A percentile compares a stretch with the other conserved stretches of the same genome.
These are phyloP conservation scores for Panonychus citri DNA, from an alignment of 1,140 invertebrate species.

Conservation along the genomic window DNA sequence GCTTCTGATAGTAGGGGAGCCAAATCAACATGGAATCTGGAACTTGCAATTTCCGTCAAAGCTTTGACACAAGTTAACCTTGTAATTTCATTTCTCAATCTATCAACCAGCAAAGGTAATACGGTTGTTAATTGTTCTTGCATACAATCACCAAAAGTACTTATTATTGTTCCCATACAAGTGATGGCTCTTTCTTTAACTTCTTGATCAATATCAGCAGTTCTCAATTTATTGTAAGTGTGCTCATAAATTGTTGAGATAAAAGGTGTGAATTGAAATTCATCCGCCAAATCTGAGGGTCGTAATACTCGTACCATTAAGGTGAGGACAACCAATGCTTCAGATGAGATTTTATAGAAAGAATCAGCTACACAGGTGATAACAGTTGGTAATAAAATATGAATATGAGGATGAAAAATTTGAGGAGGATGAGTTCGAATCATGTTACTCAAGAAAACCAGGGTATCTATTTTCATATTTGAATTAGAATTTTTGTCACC, in stretches of 20 bases:
- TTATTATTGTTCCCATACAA: constrained; percentile 84
- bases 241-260: constrained; percentile 58
- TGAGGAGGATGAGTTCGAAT: constrained; percentile 54
- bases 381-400: constrained; percentile 57
- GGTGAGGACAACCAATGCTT: constrained; percentile 73
- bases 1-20: constrained; percentile 63
- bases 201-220: constrained; percentile 94
- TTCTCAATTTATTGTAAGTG: constrained; percentile 57
- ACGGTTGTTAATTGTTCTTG: constrained; percentile 51
- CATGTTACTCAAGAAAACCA: constrained; percentile 73
- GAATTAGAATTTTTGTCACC: constrained; percentile 39
- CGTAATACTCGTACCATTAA: constrained; percentile 81
- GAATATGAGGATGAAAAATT: constrained; percentile 54
- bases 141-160: constrained; percentile 63
- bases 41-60: constrained; percentile 71
- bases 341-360: constrained; percentile 95
- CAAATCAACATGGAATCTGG: constrained; percentile 61
- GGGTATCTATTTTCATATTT: constrained; percentile 94
- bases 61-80: constrained; percentile 85
- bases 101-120: constrained; percentile 77
- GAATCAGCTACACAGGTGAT: constrained; percentile 68
- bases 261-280: constrained; percentile 51
- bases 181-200: constrained; percentile 92
- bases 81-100: constrained; percentile 87
- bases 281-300: constrained; percentile 34